Evolutionary conservation across 37 sponge, comb jelly and placozoan species (phyloP).

Genomic region (Ephydatia muelleri): DNA sequence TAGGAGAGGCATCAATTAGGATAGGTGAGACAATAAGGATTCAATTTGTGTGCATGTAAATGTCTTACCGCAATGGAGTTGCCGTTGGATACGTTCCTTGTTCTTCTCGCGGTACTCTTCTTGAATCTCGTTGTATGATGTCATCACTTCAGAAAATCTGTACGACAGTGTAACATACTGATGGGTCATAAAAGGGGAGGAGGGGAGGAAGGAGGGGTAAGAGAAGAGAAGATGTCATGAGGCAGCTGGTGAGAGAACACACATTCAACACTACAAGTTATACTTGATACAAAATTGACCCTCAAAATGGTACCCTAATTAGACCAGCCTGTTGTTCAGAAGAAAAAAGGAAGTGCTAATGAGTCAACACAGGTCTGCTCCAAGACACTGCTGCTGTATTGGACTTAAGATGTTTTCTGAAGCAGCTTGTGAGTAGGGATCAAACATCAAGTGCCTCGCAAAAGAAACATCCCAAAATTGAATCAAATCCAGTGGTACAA

Average conservation of each 20-base stretch:
- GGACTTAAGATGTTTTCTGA: too few species aligned
- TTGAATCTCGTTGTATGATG: slow-evolving; percentile 61
- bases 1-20: too few species aligned
- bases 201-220: background rate
- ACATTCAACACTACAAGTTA: background rate
- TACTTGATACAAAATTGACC: background rate
- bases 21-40: too few species aligned
- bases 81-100: slow-evolving; percentile 70
- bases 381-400: too few species aligned
- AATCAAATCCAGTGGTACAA: too few species aligned
- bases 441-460: too few species aligned
- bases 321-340: background rate
- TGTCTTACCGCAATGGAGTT: slow-evolving; percentile 57
- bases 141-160: slow-evolving; percentile 63
- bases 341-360: too few species aligned
- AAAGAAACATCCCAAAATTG: too few species aligned
- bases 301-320: background rate
- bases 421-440: too few species aligned
- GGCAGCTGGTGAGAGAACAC: background rate
- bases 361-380: too few species aligned
- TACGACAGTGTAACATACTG: slow-evolving; percentile 40
- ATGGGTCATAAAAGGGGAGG: background rate
- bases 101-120: slow-evolving; percentile 76
- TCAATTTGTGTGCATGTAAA: too few species aligned
- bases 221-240: background rate